Evolutionary conservation across 2,888 invertebrate species (phyloP).

Genomic region (Ochlodes sylvanus): DNA sequence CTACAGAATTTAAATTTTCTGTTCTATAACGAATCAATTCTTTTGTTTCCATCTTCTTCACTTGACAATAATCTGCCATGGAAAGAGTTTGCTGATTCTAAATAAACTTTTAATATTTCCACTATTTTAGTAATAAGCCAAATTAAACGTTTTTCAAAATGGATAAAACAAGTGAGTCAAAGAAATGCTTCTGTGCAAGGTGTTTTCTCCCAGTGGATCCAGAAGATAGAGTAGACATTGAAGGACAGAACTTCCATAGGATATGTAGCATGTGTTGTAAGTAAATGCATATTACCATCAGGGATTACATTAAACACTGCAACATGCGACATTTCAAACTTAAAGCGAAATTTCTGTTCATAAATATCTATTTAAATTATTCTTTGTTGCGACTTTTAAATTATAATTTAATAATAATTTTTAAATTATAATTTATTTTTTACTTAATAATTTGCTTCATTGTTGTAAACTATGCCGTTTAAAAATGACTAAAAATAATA

Average conservation of each 20-base stretch:
- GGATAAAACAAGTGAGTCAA: conserved; percentile 65
- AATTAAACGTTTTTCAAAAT: conserved; percentile 50
- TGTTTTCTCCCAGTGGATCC: conserved; percentile 70
- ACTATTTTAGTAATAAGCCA: conserved; percentile 13
- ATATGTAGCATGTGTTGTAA: conserved; percentile 76
- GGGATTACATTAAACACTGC: too few species aligned
- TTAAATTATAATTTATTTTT: too few species aligned
- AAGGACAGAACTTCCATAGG: conserved; percentile 72
- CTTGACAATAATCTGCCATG: conserved; percentile 59
- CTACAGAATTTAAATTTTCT: conserved; percentile 5
- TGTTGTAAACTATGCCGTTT: too few species aligned
- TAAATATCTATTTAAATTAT: too few species aligned
- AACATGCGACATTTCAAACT: too few species aligned
- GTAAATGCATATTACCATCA: conserved; percentile 45
- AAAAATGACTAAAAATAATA: too few species aligned
- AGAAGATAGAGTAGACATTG: conserved; percentile 70
- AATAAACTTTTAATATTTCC: conserved; percentile 13
- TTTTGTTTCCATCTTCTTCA: conserved; percentile 53
- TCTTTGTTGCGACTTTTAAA: too few species aligned
- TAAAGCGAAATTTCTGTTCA: too few species aligned
- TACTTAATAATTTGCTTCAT: too few species aligned
- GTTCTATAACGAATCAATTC: conserved; percentile 39
- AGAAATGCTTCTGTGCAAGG: conserved; percentile 75
- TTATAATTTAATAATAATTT: too few species aligned
- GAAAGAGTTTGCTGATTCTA: conserved; percentile 60